Evolutionary conservation across 2,888 invertebrate genomes (phyloP), one percentile per base, ranked within the genome.

Genomic region (Erebia palarica): DNA sequence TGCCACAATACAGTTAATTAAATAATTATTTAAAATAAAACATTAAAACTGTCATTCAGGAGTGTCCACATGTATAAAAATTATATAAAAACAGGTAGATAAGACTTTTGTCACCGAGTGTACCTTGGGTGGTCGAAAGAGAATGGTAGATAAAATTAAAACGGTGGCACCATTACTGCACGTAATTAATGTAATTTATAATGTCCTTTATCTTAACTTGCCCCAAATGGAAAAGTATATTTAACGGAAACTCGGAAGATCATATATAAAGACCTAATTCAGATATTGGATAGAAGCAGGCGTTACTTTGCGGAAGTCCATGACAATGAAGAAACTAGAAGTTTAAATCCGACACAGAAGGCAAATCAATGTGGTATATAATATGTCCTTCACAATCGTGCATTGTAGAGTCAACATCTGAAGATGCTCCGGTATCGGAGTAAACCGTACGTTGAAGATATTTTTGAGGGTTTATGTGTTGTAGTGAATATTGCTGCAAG

Each of bases 141-240:
- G 66, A 72, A 65, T 49, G 69, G 21, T 57, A 66, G 60, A 68
- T 68, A 68, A 68, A 68, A 65, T 71, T 67, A 69, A 71, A 68
- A 65, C 73, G 68, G 70, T 68, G 68, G 65, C 60, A 64, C 68
- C 60, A 68, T 73, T 73, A 70, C 44, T 14, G 65, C 47, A 44
- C 53, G 61, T 70, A 73, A 73, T 73, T 73, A 70, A 73, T 65
- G 65, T 70, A 70, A n/a, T 73, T 70, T 65, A 70, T 70, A 68
- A 57, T 58, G 61, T 69, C 64, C 58, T 69, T 58, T 58, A 64
- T 69, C 64, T 64, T 51, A 53, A 68, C 68, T 42, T 42, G 68
- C 42, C 60, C 60, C 60, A 53, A 68, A 68, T 68, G 68, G 68
- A 53, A 53, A 68, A 61, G 53, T 68, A 42, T 61, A 61, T 18